These are phyloP conservation scores for Phoenoteleia sp. DNA, from an alignment of 2,888 invertebrate genomes.

Conservation along the genomic window DNA sequence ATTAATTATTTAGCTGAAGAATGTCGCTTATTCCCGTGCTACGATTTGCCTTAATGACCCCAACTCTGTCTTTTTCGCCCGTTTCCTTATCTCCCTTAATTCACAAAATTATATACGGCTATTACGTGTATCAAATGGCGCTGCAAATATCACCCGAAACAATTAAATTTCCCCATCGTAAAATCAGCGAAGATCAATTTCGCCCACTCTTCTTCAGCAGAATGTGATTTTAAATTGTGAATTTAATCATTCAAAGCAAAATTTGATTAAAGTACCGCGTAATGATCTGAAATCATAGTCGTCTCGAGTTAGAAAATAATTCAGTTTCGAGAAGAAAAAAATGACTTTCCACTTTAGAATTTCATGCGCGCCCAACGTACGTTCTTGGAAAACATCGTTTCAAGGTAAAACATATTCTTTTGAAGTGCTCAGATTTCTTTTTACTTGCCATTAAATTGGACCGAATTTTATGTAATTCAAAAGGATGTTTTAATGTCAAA, in stretches of 20 bases:
- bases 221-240: too few species aligned
- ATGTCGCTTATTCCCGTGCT: not conserved
- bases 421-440: slow-evolving; percentile 40
- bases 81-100: too few species aligned
- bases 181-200: slow-evolving; percentile 11
- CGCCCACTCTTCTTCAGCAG: too few species aligned
- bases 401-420: slow-evolving; percentile 20
- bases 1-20: slow-evolving; percentile 12
- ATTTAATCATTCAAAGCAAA: too few species aligned
- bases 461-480: slow-evolving; percentile 42
- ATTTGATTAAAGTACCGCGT: too few species aligned
- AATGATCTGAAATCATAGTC: too few species aligned
- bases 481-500: slow-evolving; percentile 44
- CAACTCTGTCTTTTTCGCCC: too few species aligned
- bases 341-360: not conserved
- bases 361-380: not conserved
- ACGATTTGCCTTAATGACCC: not conserved
- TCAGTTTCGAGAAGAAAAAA: too few species aligned
- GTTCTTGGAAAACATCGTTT: slow-evolving; percentile 11
- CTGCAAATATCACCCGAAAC: slow-evolving; percentile 1
- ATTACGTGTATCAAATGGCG: slow-evolving; percentile 2
- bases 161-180: slow-evolving; percentile 3
- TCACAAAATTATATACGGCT: not conserved
- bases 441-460: slow-evolving; percentile 18
- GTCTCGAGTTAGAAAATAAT: too few species aligned